Evolutionary conservation across 2,888 invertebrate species (phyloP).

Genomic region (Drosophila yooni): DNA sequence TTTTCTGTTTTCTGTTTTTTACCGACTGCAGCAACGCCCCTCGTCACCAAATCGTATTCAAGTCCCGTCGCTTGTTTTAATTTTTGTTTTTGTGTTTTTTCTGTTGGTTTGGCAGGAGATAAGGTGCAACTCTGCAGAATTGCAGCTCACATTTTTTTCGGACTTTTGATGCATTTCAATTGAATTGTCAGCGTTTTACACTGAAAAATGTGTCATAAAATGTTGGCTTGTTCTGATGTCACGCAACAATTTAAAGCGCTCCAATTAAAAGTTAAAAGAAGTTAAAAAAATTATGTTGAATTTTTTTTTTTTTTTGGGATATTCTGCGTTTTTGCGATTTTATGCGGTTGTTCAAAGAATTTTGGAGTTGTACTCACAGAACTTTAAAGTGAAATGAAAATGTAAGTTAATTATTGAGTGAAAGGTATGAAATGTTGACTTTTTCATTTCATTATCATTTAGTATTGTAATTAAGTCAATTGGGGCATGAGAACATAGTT

Average conservation of each 20-base stretch:
- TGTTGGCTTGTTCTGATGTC: constrained; percentile 34
- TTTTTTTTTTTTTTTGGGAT: too few species aligned
- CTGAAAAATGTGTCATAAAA: constrained; percentile 48
- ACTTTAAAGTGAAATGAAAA: not conserved
- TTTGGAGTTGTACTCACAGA: not conserved
- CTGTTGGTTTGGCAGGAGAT: constrained; percentile 1
- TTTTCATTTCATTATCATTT: not conserved
- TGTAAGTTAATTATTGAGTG: not conserved
- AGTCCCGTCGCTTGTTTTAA: constrained; percentile 59
- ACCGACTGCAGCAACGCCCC: constrained; percentile 24
- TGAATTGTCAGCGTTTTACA: constrained; percentile 70
- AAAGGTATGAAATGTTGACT: not conserved
- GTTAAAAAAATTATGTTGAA: not conserved
- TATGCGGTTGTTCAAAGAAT: not conserved
- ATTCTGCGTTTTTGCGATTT: not conserved
- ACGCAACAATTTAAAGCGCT: constrained; percentile 20
- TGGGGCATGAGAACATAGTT: not conserved
- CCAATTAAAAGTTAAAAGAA: not conserved
- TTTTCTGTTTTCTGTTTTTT: constrained; percentile 19
- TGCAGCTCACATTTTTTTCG: constrained; percentile 33
- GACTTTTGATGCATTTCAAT: constrained; percentile 51
- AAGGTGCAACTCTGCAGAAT: constrained; percentile 44
- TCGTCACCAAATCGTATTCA: constrained; percentile 11
- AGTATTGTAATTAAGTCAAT: not conserved
- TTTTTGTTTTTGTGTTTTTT: constrained; percentile 53